Base-by-base conservation (phyloP, 2,888 invertebrate genomes). In the Drosophila demipolita region DNA sequence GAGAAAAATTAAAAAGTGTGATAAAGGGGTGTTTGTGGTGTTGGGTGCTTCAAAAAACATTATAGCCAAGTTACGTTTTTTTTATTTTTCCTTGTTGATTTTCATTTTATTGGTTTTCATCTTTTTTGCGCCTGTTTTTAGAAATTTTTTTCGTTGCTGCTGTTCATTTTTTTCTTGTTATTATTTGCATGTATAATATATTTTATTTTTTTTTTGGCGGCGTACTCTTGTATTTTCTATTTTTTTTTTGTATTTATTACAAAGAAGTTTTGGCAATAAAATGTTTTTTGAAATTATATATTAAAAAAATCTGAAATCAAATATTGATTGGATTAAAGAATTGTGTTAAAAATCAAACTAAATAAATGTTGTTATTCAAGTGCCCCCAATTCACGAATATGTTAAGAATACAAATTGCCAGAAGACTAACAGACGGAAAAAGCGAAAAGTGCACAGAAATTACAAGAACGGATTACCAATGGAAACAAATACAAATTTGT, bases 221-320 rank as follows among this genome's bases (percentile, higher is more conserved):
- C 87, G 78, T 67, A 40, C 75, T 81, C 78, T 73, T 81, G 65
- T 42, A 63, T 75, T 85, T 83, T 80, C 79, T 81, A 26, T 83
- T 75, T 78, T 23, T 23, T 77, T 85, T 80, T 78, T 68, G 74
- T 82, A 66, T 82, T 84, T 90, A 84, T 86, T 83, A 83, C 82
- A 85, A 90, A 91, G 91, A 92, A 89, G 90, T 87, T 89, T 83
- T 92, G 92, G 90, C 92, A 92, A 92, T 91, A 87, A 90, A 92
- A 93, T 93, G 93, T 93, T 93, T 93, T 93, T 93, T 93, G 93
- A 93, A 93, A 90, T 91, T 91, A 91, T 92, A 91, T 89, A 91
- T 92, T 90, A 92, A 93, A 93, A 89, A 93, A 93, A 93, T 93
- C 93, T 93, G 93, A 93, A 93, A 93, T 92, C 92, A 93, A 92